These are phyloP conservation scores for Sinocyclocheilus anshuiensis DNA, from an alignment of 2,113 vertebrate species.

Conservation along the genomic window DNA sequence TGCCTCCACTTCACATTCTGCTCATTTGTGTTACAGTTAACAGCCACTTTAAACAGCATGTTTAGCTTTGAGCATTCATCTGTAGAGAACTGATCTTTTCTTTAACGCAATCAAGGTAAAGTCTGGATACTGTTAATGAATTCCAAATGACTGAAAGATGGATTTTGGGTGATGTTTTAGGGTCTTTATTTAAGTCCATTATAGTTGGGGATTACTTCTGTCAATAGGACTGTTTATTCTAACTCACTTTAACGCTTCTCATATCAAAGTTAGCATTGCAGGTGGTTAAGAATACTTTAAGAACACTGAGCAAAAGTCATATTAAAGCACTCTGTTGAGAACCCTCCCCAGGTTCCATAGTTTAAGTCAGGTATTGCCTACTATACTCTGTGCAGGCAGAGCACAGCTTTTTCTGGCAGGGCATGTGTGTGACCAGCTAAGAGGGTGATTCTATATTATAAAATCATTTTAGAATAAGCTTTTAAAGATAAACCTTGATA, in stretches of 20 bases:
- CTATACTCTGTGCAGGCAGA: slow-evolving; percentile 54
- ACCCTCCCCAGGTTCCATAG: slow-evolving; percentile 57
- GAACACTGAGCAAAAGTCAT: slow-evolving; percentile 39
- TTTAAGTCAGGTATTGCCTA: slow-evolving; percentile 57
- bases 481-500: slow-evolving; percentile 63
- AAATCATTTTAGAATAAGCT: slow-evolving; percentile 75
- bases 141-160: slow-evolving; percentile 56
- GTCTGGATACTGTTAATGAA: slow-evolving; percentile 38
- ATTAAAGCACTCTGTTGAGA: slow-evolving; percentile 59
- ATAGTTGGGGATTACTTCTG: slow-evolving; percentile 35
- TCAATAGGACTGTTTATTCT: slow-evolving; percentile 1
- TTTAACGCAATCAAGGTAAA: slow-evolving; percentile 13
- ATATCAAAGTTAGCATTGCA: slow-evolving; percentile 3
- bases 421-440: slow-evolving; percentile 61
- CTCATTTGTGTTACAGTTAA: slow-evolving; percentile 29
- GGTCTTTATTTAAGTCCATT: slow-evolving; percentile 38
- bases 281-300: neutral
- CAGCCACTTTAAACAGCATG: slow-evolving; percentile 66
- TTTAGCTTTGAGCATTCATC: slow-evolving; percentile 65
- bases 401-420: slow-evolving; percentile 69
- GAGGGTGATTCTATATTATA: slow-evolving; percentile 65
- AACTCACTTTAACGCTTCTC: slow-evolving; percentile 9
- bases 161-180: neutral
- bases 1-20: neutral
- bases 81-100: slow-evolving; percentile 58